phyloP scores from a whole-genome alignment of 2,113 vertebrate genomes.

The Alouatta palliata region DNA sequence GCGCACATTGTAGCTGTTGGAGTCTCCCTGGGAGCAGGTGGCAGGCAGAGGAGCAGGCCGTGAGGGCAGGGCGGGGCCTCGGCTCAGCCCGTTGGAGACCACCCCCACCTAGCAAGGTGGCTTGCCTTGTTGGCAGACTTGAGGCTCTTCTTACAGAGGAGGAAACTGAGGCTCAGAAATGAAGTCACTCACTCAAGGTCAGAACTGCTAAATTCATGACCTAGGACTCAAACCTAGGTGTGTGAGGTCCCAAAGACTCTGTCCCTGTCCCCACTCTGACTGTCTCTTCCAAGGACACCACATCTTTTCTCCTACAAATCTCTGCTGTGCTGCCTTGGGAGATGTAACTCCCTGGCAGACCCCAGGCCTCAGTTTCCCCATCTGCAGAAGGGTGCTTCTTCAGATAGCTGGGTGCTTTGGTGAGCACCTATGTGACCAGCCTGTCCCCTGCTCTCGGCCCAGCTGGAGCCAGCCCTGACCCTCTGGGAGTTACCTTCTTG shows the following conservation, averaged over 20 bases:
- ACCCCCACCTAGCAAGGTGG: not conserved
- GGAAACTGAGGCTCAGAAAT: not conserved
- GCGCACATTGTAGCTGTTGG: slow-evolving; percentile 92
- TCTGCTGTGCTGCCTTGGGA: not conserved
- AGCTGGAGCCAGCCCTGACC: rapidly evolving
- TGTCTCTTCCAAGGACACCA: not conserved
- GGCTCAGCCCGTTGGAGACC: not conserved
- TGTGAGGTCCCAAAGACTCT: not conserved
- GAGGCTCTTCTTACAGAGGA: not conserved
- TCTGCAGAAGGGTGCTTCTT: not conserved
- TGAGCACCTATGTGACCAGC: not conserved
- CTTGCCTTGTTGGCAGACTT: not conserved
- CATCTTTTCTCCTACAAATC: not conserved
- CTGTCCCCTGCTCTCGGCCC: not conserved
- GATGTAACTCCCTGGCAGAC: not conserved
- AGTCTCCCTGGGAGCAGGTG: slow-evolving; percentile 83
- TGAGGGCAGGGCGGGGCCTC: not conserved
- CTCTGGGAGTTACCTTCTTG: slow-evolving; percentile 89
- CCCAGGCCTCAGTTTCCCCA: not conserved
- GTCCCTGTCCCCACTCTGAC: not conserved
- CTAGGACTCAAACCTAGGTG: not conserved
- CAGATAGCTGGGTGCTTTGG: rapidly evolving
- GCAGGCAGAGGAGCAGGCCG: rapidly evolving
- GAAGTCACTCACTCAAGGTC: not conserved
- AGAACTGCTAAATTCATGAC: not conserved